Conservation (phyloP, 2,797 vertebrate species). For the Argya squamiceps region DNA sequence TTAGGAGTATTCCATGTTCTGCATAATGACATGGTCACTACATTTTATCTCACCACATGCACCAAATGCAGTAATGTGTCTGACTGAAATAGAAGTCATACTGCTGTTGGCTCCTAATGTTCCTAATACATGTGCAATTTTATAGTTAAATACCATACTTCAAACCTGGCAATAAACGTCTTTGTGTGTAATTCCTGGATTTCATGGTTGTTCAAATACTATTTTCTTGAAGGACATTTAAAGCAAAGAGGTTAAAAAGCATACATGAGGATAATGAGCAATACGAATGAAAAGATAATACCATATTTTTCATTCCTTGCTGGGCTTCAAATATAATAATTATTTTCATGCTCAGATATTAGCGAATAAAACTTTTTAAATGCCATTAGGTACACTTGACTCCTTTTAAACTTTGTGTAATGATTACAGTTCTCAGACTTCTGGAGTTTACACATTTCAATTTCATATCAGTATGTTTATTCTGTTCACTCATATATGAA, state of each 20-base stretch:
- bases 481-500: neutral
- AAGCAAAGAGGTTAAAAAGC: neutral
- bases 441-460: neutral
- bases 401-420: neutral
- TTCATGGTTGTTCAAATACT: neutral
- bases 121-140: neutral
- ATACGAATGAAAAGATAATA: neutral
- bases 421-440: neutral
- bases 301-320: fast-evolving
- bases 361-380: neutral
- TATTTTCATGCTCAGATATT: neutral
- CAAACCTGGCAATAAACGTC: neutral
- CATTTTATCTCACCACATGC: neutral
- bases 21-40: fast-evolving
- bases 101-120: neutral
- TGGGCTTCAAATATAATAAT: neutral
- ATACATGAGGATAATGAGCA: neutral
- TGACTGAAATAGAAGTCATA: neutral
- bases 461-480: neutral
- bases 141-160: neutral
- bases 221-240: neutral
- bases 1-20: neutral
- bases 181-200: neutral
- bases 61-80: fast-evolving
- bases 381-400: neutral